Percentiles rank a stretch among this genome's conserved stretches.
phyloP scores from a whole-genome alignment of 1,140 invertebrate species.

The Caenorhabditis briggsae region DNA sequence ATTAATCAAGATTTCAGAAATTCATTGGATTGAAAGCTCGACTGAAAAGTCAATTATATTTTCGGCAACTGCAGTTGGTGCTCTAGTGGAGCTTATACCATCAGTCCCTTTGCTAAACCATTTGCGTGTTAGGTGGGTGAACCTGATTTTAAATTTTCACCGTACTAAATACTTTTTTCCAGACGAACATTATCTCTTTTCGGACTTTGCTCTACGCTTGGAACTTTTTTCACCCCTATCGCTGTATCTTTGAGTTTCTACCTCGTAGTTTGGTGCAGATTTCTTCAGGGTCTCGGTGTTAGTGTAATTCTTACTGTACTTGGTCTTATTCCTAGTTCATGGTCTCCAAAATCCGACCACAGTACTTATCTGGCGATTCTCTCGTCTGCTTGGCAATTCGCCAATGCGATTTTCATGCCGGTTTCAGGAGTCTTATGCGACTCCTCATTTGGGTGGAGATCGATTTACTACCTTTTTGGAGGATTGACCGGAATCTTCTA shows the following conservation, averaged over 20 bases:
- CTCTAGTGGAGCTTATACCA: conserved; percentile 41
- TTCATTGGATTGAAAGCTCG: conserved; percentile 50
- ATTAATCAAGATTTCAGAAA: not conserved
- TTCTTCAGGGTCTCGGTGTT: conserved; percentile 45
- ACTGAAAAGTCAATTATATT: conserved; percentile 57
- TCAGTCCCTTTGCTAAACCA: conserved; percentile 45
- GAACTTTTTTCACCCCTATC: conserved; percentile 57
- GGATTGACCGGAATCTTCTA: conserved; percentile 64
- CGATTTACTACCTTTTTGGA: conserved; percentile 65
- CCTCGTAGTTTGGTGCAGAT: conserved; percentile 16
- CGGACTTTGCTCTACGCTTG: not conserved
- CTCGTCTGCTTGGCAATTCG: conserved; percentile 25
- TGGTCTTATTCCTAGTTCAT: conserved; percentile 37
- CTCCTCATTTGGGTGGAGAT: conserved; percentile 64
- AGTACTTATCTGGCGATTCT: conserved; percentile 59
- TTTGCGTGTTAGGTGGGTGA: not conserved
- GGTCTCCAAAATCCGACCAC: conserved; percentile 53
- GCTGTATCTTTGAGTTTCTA: conserved; percentile 49
- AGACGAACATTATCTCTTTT: not conserved
- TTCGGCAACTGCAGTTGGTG: conserved; percentile 59
- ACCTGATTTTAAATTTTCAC: too few species aligned
- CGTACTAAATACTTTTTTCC: too few species aligned
- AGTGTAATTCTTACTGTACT: conserved; percentile 45
- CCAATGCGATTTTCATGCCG: conserved; percentile 68
- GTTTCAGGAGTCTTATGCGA: conserved; percentile 68